phyloP scores from a whole-genome alignment of 2,888 invertebrate genomes.

The Argyra leucocephala region DNA sequence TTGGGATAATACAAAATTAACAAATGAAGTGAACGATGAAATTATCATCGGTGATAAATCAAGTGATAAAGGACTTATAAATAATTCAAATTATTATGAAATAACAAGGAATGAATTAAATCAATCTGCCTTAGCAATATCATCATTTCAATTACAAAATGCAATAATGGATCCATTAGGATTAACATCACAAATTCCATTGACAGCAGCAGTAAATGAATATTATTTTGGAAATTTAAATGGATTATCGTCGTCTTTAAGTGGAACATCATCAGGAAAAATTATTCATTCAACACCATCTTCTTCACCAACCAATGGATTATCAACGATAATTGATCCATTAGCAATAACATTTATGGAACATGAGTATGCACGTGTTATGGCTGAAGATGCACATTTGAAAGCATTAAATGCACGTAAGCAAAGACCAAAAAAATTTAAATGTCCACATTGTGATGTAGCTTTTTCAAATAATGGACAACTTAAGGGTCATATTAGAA shows the following conservation, averaged over 20 bases:
- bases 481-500: constrained; percentile 80
- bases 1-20: constrained; percentile 46
- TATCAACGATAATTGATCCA: constrained; percentile 32
- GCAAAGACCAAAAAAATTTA: constrained; percentile 80
- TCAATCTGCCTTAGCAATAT: constrained; percentile 19
- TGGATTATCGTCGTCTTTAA: constrained; percentile 13
- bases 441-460: constrained; percentile 80
- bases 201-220: background rate
- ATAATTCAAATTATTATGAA: background rate
- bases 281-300: constrained; percentile 28
- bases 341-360: constrained; percentile 50
- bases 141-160: constrained; percentile 14
- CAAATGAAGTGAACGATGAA: constrained; percentile 16
- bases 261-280: constrained; percentile 23
- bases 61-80: no score
- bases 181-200: constrained; percentile 17
- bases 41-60: background rate
- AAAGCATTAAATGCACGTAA: constrained; percentile 60
- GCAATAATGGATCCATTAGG: background rate
- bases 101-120: background rate
- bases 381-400: constrained; percentile 61
- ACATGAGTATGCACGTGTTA: constrained; percentile 58
- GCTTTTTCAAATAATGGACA: constrained; percentile 93
- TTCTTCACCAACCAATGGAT: constrained; percentile 23
- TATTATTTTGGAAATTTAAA: constrained; percentile 10